These are phyloP conservation scores for Typhlichthys eigenmanni DNA, from an alignment of 2,797 vertebrate species.

Conservation along the genomic window DNA sequence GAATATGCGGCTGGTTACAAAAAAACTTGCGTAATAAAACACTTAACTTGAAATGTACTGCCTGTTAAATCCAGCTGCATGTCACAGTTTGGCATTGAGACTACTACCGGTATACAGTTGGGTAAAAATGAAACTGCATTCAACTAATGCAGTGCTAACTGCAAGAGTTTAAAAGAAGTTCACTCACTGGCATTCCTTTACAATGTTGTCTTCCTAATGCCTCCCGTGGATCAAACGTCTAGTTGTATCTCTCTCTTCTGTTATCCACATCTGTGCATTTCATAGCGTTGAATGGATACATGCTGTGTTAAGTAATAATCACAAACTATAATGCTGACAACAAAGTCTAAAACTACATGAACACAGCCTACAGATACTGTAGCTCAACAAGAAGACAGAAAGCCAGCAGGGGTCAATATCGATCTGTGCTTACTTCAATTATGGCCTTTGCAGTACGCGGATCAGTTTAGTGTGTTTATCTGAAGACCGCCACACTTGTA, in stretches of 20 bases:
- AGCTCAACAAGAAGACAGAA: too few relatives aligned
- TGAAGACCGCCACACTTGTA: too few relatives aligned
- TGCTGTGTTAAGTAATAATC: too few relatives aligned
- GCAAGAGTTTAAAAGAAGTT: not conserved
- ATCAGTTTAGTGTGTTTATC: too few relatives aligned
- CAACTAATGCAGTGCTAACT: not conserved
- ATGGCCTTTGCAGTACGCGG: too few relatives aligned
- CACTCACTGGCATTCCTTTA: not conserved
- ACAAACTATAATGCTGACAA: too few relatives aligned
- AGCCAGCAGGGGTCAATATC: too few relatives aligned
- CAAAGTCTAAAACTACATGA: too few relatives aligned
- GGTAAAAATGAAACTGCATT: conserved; percentile 18
- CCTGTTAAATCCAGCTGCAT: conserved; percentile 28
- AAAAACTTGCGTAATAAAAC: conserved; percentile 28
- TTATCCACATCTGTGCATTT: not conserved
- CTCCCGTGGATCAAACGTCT: conserved; percentile 26
- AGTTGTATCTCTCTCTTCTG: not conserved
- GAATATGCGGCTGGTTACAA: conserved; percentile 7
- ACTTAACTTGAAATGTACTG: conserved; percentile 20
- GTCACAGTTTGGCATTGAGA: conserved; percentile 24
- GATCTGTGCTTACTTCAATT: too few relatives aligned
- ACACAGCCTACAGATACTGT: too few relatives aligned
- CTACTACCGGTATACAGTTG: conserved; percentile 12
- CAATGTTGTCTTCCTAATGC: conserved; percentile 10
- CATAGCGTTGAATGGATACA: not conserved